Evolutionary conservation across 2,888 invertebrate species (phyloP).

Genomic region (Synergus umbraculus): DNA sequence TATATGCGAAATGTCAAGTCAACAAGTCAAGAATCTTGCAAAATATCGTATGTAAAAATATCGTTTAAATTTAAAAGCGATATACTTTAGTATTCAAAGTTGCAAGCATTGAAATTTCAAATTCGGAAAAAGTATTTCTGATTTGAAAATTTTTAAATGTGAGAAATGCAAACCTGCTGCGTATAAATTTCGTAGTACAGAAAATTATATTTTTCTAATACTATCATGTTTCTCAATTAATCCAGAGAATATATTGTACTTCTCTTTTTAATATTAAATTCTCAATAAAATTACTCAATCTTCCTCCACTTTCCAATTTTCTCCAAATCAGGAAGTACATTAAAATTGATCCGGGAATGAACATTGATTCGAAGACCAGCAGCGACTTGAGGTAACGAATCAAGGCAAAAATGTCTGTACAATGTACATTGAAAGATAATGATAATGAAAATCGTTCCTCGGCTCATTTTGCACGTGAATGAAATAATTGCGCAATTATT

Average conservation of each 20-base stretch:
- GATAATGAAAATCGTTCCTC: conserved; percentile 28
- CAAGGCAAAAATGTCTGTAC: conserved; percentile 11
- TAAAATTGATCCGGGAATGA: neutral
- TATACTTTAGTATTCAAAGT: too few species aligned
- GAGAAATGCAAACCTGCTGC: too few species aligned
- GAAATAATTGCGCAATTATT: conserved; percentile 68
- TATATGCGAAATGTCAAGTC: too few species aligned
- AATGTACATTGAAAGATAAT: conserved; percentile 31
- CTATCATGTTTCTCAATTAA: too few species aligned
- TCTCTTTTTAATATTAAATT: neutral
- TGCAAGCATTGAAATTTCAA: too few species aligned
- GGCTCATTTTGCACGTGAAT: conserved; percentile 42
- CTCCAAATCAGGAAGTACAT: neutral
- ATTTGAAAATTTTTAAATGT: too few species aligned
- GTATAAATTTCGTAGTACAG: too few species aligned
- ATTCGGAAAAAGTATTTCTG: too few species aligned
- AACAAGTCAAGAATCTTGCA: too few species aligned
- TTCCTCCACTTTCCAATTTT: conserved; percentile 6
- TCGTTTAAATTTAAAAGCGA: too few species aligned
- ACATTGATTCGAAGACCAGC: conserved; percentile 12
- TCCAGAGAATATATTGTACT: neutral
- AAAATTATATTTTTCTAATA: too few species aligned
- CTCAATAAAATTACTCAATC: conserved; percentile 22
- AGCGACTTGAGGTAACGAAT: conserved; percentile 21
- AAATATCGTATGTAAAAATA: too few species aligned